Evolutionary conservation across 1,140 invertebrate species (phyloP), one percentile per base, ranked within the genome.

Genomic region (Atta texana): DNA sequence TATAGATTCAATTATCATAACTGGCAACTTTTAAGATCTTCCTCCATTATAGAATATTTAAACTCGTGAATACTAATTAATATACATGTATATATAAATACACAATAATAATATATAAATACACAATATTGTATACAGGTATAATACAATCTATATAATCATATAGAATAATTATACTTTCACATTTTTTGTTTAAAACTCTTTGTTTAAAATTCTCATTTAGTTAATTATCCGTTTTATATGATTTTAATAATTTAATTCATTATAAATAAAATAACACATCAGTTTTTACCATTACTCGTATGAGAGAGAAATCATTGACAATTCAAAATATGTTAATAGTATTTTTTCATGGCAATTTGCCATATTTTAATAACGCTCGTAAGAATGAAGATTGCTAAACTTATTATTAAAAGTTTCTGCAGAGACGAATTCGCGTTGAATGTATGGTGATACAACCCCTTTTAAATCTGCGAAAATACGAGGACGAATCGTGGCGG

Each of bases 381-480:
- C 24, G 24, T 24, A 55, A 81, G 21, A 69, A 57, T 31, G 10
- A 18, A 53, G 28, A 80, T 34, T 18, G 21, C n/a, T 71, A 55
- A 81, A 69, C 34, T 39, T 31, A 34, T 81, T 71, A 81, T 81
- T 66, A 71, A 81, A 24, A 81, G 31, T 57, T 81, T 81, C 49
- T 51, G n/a, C 77, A 80, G 49, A 55, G 31, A 55, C n/a, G 49
- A 31, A 80, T 71, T 81, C 64, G 18, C 18, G 64, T 71, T 81
- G 77, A 81, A 81, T 69, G 77, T 55, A 31, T 21, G 39, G 49
- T 14, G 21, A 16, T 69, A 69, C 69, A 69, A 71, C 51, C 63
- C 31, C 77, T 81, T 69, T 81, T 71, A 81, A 81, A 81, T 81
- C 64, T 81, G 64, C 64, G 64, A 81, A 81, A 81, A 71, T 71